A percentile compares a stretch with the other conserved stretches of the same genome.
Conservation (phyloP, 2,113 vertebrate species). For the Catagonus wagneri region DNA sequence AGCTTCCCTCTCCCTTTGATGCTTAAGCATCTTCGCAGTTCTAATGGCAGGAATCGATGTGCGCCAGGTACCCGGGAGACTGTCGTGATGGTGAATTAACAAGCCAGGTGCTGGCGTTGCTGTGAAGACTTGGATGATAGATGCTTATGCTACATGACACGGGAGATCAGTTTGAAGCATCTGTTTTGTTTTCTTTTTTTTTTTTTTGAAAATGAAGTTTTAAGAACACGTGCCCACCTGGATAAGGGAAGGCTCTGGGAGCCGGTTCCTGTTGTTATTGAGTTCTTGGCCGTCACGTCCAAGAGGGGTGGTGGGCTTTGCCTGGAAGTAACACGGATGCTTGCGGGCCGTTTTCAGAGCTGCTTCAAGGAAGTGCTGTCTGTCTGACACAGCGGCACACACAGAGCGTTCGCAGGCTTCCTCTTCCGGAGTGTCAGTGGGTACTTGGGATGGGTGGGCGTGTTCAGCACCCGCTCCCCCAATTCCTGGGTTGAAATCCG, state of each 20-base stretch:
- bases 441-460: fast-evolving
- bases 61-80: no score
- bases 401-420: background rate
- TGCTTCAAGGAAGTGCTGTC: fast-evolving
- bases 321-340: fast-evolving
- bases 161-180: background rate
- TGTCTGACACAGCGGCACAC: fast-evolving
- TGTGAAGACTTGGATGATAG: fast-evolving
- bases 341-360: no score
- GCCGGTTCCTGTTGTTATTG: fast-evolving
- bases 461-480: fast-evolving
- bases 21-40: background rate
- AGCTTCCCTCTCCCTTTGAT: background rate
- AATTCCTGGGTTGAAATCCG: background rate
- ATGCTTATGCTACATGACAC: no score
- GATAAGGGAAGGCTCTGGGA: fast-evolving
- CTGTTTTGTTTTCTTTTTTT: background rate
- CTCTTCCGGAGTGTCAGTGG: fast-evolving
- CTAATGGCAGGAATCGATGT: background rate
- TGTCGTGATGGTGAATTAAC: background rate
- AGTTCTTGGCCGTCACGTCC: fast-evolving
- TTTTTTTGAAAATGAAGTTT: background rate
- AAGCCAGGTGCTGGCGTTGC: fast-evolving
- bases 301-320: background rate
- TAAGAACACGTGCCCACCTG: background rate